Conservation (phyloP, 2,797 vertebrate genomes). For the Xiphorhynchus erythropygius region DNA sequence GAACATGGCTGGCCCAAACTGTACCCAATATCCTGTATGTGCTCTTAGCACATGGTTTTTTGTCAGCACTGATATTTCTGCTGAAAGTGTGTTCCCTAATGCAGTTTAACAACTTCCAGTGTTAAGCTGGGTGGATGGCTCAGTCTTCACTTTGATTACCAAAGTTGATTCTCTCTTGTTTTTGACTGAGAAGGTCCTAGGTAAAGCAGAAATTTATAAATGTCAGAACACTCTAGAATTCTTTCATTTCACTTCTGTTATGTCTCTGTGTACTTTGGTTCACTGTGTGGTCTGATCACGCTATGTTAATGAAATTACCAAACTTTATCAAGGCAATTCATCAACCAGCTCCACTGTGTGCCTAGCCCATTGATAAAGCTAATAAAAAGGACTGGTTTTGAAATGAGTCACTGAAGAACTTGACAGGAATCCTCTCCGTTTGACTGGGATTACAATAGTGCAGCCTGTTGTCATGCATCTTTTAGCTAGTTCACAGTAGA, state of each 20-base stretch:
- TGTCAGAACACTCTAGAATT: background rate
- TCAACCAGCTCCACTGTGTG: background rate
- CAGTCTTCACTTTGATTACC: background rate
- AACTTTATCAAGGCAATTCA: background rate
- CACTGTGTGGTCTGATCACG: background rate
- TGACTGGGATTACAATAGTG: background rate
- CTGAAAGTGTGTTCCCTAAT: background rate
- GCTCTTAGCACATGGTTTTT: background rate
- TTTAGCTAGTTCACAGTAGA: background rate
- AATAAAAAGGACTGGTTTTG: background rate
- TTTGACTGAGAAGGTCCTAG: background rate
- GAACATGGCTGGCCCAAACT: background rate
- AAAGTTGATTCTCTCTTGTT: background rate
- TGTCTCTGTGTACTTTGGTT: background rate
- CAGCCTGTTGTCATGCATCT: background rate
- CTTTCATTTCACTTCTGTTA: background rate
- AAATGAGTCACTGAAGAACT: background rate
- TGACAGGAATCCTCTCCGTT: background rate
- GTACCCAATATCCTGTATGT: background rate
- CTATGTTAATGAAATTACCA: background rate
- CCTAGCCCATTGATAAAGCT: background rate
- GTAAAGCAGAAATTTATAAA: background rate
- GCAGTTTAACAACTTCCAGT: background rate
- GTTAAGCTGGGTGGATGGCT: background rate
- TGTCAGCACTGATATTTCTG: background rate